phyloP scores from a whole-genome alignment of 2,113 vertebrate species.

The Coptodon rendalli region DNA sequence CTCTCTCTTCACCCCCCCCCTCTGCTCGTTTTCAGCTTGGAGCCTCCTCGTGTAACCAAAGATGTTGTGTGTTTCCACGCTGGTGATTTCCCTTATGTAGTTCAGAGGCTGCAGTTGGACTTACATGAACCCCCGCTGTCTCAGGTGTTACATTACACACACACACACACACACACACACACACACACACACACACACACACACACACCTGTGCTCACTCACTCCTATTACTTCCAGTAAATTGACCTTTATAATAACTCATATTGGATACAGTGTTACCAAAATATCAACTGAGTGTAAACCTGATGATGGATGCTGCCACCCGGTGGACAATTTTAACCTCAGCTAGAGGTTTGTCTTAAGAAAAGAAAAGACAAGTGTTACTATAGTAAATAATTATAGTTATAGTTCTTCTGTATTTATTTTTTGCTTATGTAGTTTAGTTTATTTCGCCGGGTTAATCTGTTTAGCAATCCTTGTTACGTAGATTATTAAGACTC shows the following conservation, averaged over 20 bases:
- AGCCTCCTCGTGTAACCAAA: constrained; percentile 98
- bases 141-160: constrained; percentile 73
- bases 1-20: background rate
- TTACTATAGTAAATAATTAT: background rate
- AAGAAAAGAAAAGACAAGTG: background rate
- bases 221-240: background rate
- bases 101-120: constrained; percentile 92
- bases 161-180: background rate
- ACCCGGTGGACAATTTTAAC: constrained; percentile 1
- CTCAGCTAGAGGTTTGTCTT: background rate
- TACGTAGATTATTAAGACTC: background rate
- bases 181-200: background rate
- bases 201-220: background rate
- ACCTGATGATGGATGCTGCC: constrained; percentile 16
- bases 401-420: background rate
- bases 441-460: background rate
- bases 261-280: background rate
- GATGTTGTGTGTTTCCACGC: constrained; percentile 98
- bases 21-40: constrained; percentile 66
- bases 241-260: background rate
- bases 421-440: background rate
- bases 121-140: constrained; percentile 93
- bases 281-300: background rate
- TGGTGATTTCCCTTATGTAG: constrained; percentile 90
- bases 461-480: background rate